Conservation (phyloP, 2,113 vertebrate genomes). For the Pangasianodon hypophthalmus region DNA sequence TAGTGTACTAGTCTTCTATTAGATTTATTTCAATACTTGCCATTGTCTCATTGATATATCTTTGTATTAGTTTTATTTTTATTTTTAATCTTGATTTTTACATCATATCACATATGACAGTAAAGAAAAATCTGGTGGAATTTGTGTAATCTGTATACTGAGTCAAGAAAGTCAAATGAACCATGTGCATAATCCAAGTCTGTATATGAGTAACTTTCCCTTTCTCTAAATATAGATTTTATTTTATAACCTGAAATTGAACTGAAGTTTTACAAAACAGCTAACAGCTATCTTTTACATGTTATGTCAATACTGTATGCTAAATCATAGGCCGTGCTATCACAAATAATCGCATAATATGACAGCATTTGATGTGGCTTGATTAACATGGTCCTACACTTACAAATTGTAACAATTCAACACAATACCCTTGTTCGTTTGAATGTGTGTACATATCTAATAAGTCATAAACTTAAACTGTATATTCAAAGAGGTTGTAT, state of each 20-base stretch:
- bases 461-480: background rate
- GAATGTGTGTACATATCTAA: background rate
- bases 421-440: background rate
- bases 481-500: background rate
- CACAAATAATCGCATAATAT: background rate
- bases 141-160: background rate
- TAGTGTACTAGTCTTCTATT: background rate
- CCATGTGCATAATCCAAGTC: background rate
- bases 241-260: too few species aligned
- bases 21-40: background rate
- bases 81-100: background rate
- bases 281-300: background rate
- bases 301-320: background rate
- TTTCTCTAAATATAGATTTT: too few species aligned
- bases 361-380: background rate
- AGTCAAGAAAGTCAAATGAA: background rate
- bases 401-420: background rate
- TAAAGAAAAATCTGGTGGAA: background rate
- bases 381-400: too few species aligned
- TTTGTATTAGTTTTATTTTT: background rate
- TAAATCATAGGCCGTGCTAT: background rate
- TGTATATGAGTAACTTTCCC: too few species aligned
- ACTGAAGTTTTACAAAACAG: too few species aligned
- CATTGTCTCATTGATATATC: background rate
- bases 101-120: background rate